Percentiles rank a stretch among this genome's conserved stretches.
Conservation (phyloP, 1,140 invertebrate species). For the Holotrichia oblita region DNA sequence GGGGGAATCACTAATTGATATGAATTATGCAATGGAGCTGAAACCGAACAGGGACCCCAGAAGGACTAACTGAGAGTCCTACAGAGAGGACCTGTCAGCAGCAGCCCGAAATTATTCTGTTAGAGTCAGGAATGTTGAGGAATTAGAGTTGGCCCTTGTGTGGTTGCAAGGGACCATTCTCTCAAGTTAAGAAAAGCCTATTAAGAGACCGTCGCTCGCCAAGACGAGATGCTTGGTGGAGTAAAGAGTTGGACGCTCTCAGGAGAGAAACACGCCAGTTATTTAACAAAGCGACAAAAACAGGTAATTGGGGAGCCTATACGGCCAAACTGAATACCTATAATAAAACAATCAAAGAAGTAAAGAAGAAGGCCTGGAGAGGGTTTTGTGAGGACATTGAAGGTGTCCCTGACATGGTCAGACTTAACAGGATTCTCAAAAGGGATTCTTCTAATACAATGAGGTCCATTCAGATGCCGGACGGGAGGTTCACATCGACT, state of each 20-base stretch:
- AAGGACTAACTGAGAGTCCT: too few relatives aligned
- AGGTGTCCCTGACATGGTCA: too few relatives aligned
- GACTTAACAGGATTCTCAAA: too few relatives aligned
- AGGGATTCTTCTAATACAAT: too few relatives aligned
- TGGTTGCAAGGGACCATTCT: background rate
- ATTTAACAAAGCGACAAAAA: constrained; percentile 14
- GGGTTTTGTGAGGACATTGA: background rate
- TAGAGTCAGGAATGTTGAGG: too few relatives aligned
- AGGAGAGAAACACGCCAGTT: background rate
- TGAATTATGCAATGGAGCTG: too few relatives aligned
- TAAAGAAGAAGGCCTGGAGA: background rate
- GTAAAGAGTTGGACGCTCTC: background rate
- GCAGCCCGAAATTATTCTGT: too few relatives aligned
- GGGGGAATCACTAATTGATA: too few relatives aligned
- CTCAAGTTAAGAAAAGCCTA: background rate
- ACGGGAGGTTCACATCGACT: too few relatives aligned
- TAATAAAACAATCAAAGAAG: background rate
- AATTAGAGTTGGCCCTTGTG: background rate
- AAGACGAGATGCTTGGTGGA: background rate
- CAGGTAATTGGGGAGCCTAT: background rate
- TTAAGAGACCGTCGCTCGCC: background rate
- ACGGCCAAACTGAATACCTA: background rate
- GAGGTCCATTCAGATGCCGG: too few relatives aligned
- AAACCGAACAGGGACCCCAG: too few relatives aligned
- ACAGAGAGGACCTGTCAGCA: too few relatives aligned